These are phyloP conservation scores for Takifugu bimaculatus DNA, from an alignment of 2,113 vertebrate species.

Conservation along the genomic window DNA sequence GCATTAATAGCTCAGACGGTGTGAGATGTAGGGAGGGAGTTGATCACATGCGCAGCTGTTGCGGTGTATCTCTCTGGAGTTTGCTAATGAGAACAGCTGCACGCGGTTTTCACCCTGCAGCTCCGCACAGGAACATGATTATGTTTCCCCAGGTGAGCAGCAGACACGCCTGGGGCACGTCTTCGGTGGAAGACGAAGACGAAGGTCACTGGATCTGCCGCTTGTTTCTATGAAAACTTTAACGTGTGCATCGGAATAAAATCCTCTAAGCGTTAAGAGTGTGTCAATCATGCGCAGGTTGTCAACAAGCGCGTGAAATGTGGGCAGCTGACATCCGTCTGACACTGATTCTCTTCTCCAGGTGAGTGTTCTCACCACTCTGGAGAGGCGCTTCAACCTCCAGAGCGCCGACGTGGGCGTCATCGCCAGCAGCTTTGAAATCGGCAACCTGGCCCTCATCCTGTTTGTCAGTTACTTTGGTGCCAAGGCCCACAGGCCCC, in stretches of 20 bases:
- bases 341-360: constrained; percentile 46
- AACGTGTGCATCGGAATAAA: too few species aligned
- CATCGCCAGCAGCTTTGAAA: constrained; percentile 98
- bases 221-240: too few species aligned
- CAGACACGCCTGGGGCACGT: constrained; percentile 4
- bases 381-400: constrained; percentile 96
- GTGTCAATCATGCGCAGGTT: too few species aligned
- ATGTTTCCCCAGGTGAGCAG: constrained; percentile 8
- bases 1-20: too few species aligned
- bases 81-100: constrained; percentile 40
- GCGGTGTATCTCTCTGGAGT: constrained; percentile 12
- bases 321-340: not conserved
- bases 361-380: constrained; percentile 95
- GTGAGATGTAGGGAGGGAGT: too few species aligned
- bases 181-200: not conserved
- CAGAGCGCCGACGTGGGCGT: constrained; percentile 97
- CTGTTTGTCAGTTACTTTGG: constrained; percentile 99
- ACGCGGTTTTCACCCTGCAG: constrained; percentile 30
- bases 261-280: too few species aligned
- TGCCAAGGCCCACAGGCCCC: constrained; percentile 90
- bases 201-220: constrained; percentile 5
- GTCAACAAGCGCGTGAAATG: too few species aligned
- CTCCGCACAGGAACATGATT: constrained; percentile 13
- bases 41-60: constrained; percentile 6
- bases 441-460: constrained; percentile 96